Percentiles rank a stretch among this genome's conserved stretches.
These are phyloP conservation scores for Poecile atricapillus DNA, from an alignment of 2,113 vertebrate genomes.

Conservation along the genomic window DNA sequence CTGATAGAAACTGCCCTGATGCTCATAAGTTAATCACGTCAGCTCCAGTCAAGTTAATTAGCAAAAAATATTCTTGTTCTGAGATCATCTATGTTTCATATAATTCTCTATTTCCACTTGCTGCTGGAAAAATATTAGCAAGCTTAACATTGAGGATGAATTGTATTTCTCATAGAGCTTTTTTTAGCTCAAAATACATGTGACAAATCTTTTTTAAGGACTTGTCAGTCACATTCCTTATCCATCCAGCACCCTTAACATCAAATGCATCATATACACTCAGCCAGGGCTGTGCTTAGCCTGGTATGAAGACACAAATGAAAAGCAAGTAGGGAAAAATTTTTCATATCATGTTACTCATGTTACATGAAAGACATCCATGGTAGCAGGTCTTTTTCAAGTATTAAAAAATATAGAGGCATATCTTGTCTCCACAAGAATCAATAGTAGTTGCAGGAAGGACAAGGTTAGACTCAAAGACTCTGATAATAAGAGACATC, in stretches of 20 bases:
- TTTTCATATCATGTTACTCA: not conserved
- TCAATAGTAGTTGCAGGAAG: not conserved
- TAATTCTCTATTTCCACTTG: not conserved
- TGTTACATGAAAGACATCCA: not conserved
- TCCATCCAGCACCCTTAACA: not conserved
- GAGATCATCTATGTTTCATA: not conserved
- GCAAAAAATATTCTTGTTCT: not conserved
- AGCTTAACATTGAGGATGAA: not conserved
- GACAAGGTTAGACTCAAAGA: not conserved
- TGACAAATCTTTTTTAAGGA: not conserved
- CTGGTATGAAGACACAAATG: not conserved
- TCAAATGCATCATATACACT: not conserved
- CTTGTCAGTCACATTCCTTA: not conserved
- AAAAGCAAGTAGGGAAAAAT: not conserved
- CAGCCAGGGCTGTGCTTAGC: not conserved
- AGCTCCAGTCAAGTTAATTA: not conserved
- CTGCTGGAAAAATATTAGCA: not conserved
- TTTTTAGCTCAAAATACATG: not conserved
- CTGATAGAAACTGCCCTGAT: not conserved
- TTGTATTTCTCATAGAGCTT: not conserved
- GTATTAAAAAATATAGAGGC: not conserved
- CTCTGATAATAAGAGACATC: not conserved
- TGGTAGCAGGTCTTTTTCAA: not conserved
- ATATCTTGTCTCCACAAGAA: not conserved
- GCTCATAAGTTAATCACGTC: not conserved